Percentiles rank a stretch among this genome's conserved stretches.
phyloP scores from a whole-genome alignment of 2,113 vertebrate species.

The Brachirus orientalis region DNA sequence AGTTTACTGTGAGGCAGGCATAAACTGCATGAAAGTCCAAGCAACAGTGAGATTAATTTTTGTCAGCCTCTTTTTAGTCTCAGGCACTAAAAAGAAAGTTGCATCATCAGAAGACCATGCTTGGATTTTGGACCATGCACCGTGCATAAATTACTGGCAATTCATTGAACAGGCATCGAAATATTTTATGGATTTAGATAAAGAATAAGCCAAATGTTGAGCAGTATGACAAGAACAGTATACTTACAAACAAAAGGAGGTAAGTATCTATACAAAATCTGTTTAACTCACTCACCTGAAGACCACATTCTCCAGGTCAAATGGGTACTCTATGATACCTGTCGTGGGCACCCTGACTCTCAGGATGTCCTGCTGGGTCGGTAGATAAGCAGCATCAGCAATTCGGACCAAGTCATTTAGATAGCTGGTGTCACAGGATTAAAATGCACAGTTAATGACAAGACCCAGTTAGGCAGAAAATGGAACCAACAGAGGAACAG shows the following conservation, averaged over 20 bases:
- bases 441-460: not conserved
- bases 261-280: not conserved
- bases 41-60: too few relatives aligned
- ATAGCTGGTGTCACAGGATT: slow-evolving; percentile 76
- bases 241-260: not conserved
- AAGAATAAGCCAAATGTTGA: too few relatives aligned
- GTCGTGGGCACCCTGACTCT: slow-evolving; percentile 86
- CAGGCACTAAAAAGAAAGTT: too few relatives aligned
- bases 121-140: too few relatives aligned
- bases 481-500: not conserved
- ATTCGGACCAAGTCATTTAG: slow-evolving; percentile 85
- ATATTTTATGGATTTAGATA: too few relatives aligned
- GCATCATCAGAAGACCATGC: too few relatives aligned
- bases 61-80: too few relatives aligned
- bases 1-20: too few relatives aligned
- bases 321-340: slow-evolving; percentile 88
- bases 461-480: slow-evolving; percentile 2
- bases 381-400: slow-evolving; percentile 77
- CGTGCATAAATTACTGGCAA: too few relatives aligned
- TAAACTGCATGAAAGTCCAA: too few relatives aligned
- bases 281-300: slow-evolving; percentile 81
- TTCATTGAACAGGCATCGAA: too few relatives aligned
- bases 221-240: too few relatives aligned
- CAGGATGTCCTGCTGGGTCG: slow-evolving; percentile 87
- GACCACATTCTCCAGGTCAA: slow-evolving; percentile 86